Conservation (phyloP, 2,888 invertebrate genomes). For the Drosophila birchii region DNA sequence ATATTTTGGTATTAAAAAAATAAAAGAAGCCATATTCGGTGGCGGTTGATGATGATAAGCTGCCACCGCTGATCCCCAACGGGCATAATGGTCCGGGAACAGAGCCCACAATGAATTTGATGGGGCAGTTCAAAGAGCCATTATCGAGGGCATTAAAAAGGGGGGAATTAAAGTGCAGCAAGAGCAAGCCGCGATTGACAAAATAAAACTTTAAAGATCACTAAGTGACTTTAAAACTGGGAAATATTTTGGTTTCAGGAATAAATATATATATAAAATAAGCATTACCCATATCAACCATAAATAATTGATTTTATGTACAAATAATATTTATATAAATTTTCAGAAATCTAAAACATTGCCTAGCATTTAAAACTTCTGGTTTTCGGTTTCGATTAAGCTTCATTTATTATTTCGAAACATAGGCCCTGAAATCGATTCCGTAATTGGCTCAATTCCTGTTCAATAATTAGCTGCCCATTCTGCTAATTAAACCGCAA, state of each 20-base stretch:
- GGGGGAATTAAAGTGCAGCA: constrained; percentile 13
- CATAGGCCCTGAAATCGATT: constrained; percentile 1
- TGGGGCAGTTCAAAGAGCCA: constrained; percentile 28
- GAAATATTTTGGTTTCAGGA: background rate
- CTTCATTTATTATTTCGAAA: background rate
- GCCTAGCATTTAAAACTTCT: background rate
- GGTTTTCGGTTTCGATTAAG: background rate
- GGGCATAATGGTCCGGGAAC: constrained; percentile 25
- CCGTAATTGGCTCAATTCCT: constrained; percentile 4
- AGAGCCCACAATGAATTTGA: constrained; percentile 18
- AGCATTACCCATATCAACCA: background rate
- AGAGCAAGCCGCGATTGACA: constrained; percentile 12
- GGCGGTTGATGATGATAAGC: constrained; percentile 69
- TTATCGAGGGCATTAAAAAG: constrained; percentile 38
- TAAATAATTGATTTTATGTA: background rate
- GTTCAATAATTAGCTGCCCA: constrained; percentile 2
- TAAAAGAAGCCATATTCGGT: constrained; percentile 25
- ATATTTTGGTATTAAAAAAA: constrained; percentile 40
- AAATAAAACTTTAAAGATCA: constrained; percentile 46
- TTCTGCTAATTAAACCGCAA: constrained; percentile 9
- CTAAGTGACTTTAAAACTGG: background rate
- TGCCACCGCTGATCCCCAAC: constrained; percentile 3
- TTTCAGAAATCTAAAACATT: background rate
- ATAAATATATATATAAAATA: background rate
- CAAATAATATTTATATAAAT: background rate